phyloP scores from a whole-genome alignment of 2,888 invertebrate genomes.

The Drosophila pegasa region DNA sequence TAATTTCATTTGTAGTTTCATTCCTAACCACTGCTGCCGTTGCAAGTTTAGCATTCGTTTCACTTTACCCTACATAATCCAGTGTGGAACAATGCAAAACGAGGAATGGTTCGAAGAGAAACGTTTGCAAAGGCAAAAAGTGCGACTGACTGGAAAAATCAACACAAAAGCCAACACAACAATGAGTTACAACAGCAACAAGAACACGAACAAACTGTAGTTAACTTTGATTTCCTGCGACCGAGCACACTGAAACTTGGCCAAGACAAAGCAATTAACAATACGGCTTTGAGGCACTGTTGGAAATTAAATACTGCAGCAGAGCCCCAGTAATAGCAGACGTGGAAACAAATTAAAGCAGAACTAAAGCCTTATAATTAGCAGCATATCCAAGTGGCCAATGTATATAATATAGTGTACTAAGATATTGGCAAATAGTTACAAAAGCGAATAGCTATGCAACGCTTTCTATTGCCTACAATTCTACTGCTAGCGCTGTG shows the following conservation, averaged over 20 bases:
- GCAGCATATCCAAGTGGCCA: background rate
- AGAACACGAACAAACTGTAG: conserved; percentile 16
- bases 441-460: background rate
- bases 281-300: conserved; percentile 21
- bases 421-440: background rate
- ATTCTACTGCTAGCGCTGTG: background rate
- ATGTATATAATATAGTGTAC: background rate
- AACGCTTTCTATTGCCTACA: background rate
- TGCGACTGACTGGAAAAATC: conserved; percentile 66
- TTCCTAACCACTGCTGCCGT: background rate
- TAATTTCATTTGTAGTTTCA: too few species aligned
- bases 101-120: conserved; percentile 20
- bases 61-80: background rate
- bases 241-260: conserved; percentile 24
- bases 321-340: background rate
- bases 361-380: background rate
- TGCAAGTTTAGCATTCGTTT: background rate
- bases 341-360: background rate
- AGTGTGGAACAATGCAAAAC: conserved; percentile 21
- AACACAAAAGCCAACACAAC: conserved; percentile 50
- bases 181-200: conserved; percentile 24
- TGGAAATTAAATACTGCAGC: background rate
- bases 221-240: conserved; percentile 27
- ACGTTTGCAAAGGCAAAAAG: conserved; percentile 54
- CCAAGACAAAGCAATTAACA: conserved; percentile 45